These are phyloP conservation scores for Aplodontia rufa DNA, from an alignment of 2,113 vertebrate genomes.

Conservation along the genomic window DNA sequence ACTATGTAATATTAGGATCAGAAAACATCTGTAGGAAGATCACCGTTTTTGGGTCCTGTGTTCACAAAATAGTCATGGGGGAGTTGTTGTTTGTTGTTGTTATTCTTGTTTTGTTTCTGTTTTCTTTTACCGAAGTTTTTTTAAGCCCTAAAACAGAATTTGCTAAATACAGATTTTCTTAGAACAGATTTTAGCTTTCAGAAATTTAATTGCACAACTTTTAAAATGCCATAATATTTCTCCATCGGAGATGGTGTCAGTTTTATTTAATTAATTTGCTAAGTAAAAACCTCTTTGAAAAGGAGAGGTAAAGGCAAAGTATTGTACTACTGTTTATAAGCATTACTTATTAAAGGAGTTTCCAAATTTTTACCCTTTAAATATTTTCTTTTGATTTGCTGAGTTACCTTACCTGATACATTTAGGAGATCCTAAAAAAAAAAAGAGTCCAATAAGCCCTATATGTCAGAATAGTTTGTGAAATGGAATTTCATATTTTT, in stretches of 20 bases:
- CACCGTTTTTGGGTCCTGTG: background rate
- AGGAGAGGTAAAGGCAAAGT: background rate
- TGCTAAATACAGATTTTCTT: slow-evolving; percentile 41
- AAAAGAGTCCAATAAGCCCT: background rate
- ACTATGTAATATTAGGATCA: background rate
- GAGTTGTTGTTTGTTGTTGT: too few relatives aligned
- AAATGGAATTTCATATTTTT: slow-evolving; percentile 13
- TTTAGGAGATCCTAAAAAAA: too few relatives aligned
- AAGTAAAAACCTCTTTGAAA: slow-evolving; percentile 6
- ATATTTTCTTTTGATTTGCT: background rate
- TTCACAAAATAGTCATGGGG: slow-evolving; percentile 36
- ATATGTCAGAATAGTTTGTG: slow-evolving; percentile 6
- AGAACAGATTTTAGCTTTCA: slow-evolving; percentile 27
- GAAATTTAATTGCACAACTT: slow-evolving; percentile 42
- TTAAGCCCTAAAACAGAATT: slow-evolving; percentile 19
- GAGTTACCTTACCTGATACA: background rate
- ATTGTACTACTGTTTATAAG: background rate
- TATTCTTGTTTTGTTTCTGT: too few relatives aligned
- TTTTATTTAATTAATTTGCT: slow-evolving; percentile 52
- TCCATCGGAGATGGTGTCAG: background rate
- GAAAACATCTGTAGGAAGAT: slow-evolving; percentile 14
- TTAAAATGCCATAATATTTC: slow-evolving; percentile 4
- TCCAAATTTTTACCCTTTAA: background rate
- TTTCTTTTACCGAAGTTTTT: background rate
- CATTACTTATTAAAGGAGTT: background rate